Conservation (phyloP, 2,797 vertebrate species). For the Danionella dracula region DNA sequence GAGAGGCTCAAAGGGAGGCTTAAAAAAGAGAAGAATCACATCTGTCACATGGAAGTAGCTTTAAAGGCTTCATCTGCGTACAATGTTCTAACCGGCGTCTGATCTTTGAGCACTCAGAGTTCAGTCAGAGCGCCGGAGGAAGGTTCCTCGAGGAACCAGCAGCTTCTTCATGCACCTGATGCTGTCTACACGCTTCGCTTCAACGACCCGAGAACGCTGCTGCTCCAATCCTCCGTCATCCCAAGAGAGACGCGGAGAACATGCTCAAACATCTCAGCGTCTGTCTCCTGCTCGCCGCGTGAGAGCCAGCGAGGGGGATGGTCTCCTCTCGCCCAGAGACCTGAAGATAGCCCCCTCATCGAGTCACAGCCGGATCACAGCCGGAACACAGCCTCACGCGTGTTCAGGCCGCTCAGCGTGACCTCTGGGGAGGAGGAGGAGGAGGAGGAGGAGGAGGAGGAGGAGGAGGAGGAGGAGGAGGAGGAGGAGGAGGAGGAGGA, state of each 20-base stretch:
- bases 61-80: no score
- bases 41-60: no score
- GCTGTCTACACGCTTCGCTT: no score
- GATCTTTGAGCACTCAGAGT: no score
- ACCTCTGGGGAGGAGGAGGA: not conserved
- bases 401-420: not conserved
- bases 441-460: no score
- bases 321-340: not conserved
- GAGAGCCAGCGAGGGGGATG: not conserved
- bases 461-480: not conserved
- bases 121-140: no score
- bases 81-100: no score
- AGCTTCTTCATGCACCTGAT: no score
- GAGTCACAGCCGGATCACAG: slow-evolving; percentile 13
- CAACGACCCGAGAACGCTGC: not conserved
- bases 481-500: not conserved
- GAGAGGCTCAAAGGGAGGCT: no score
- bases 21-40: no score
- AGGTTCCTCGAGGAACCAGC: no score
- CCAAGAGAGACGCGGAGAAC: not conserved
- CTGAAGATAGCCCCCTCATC: not conserved
- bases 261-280: not conserved
- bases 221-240: not conserved
- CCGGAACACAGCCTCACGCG: slow-evolving; percentile 8
- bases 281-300: not conserved